Evolutionary conservation across 30 jellyfish, hydroid and myxozoan genomes (phyloP), one percentile per base, ranked within the genome.

Genomic region (Aurelia coerulea): DNA sequence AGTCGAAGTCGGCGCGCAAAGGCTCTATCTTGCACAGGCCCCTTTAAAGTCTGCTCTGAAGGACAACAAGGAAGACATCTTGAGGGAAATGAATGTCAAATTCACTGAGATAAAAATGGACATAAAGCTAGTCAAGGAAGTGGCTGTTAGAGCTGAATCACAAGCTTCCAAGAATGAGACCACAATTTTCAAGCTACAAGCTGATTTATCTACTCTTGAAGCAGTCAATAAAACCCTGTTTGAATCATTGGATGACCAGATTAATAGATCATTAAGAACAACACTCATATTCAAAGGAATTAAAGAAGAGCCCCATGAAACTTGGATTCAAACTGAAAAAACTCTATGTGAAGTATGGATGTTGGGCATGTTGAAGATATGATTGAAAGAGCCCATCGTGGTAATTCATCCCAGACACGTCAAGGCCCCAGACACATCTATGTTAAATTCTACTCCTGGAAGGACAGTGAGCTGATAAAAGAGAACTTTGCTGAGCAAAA

Each of bases 361-460:
- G 50, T 2, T 39, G 50, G 50, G 5, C 50, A 39, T 0, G 50
- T 39, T 39, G 50, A 39, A 8, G 50, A 39, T 39, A 39, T 39
- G 82, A 46, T 72, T 35, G 82, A 72, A 50, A 72, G 82, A 72
- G 82, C 82, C 8, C 82, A 37, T 50, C 29, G 82, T 37, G 82
- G 82, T 11, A 72, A 50, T 2, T 2, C 82, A 41, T 72, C 82
- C 54, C 23, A 15, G 13, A 68, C 49, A 0, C 54, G 54, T 68
- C 49, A 29, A 19, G 79, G 79, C 54, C 79, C 79, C 18, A 29
- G 79, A 68, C 49, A 68, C 49, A 68, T 68, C 49, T 18, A 68
- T 4, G 54, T 64, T 32, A 72, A 39, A 39, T 39, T 39, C 7
- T 39, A 39, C 50, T 39, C 50, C 50, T 39, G 50, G 50, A 39